Evolutionary conservation across 2,113 vertebrate species (phyloP).

Genomic region (Tapirus terrestris): DNA sequence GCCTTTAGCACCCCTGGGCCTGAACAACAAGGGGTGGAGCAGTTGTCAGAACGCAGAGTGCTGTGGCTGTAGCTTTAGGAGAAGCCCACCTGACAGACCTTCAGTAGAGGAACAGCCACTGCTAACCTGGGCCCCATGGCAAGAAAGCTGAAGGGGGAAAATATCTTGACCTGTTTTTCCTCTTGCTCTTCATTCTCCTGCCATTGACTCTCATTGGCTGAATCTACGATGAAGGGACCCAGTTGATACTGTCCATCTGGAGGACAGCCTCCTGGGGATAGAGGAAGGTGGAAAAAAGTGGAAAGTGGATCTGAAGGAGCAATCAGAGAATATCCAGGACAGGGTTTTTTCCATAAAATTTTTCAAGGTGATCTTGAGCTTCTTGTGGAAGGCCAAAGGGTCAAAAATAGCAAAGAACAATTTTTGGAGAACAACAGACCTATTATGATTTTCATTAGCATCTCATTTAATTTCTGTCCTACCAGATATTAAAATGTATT

Average conservation of each 20-base stretch:
- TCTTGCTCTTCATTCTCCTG: not conserved
- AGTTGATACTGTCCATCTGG: not conserved
- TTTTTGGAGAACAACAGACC: not conserved
- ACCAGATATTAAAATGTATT: not conserved
- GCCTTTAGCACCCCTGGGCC: not conserved
- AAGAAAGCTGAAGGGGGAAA: not conserved
- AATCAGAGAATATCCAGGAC: not conserved
- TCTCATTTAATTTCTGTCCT: slow-evolving; percentile 5
- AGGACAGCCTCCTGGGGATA: not conserved
- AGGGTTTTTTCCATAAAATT: not conserved
- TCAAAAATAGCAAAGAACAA: not conserved
- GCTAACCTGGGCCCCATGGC: not conserved
- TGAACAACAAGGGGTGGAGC: not conserved
- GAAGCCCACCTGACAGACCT: not conserved
- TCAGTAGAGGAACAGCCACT: not conserved
- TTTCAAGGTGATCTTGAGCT: slow-evolving; percentile 29
- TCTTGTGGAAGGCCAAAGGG: not conserved
- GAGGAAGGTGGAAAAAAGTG: not conserved
- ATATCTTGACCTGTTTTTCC: not conserved
- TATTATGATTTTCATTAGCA: slow-evolving; percentile 2
- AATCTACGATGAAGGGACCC: not conserved
- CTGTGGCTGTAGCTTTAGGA: not conserved
- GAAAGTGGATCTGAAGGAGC: not conserved
- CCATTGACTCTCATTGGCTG: not conserved
- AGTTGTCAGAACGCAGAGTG: not conserved